Conservation (phyloP, 2,888 invertebrate species). For the Zhuqinia jingwanae region DNA sequence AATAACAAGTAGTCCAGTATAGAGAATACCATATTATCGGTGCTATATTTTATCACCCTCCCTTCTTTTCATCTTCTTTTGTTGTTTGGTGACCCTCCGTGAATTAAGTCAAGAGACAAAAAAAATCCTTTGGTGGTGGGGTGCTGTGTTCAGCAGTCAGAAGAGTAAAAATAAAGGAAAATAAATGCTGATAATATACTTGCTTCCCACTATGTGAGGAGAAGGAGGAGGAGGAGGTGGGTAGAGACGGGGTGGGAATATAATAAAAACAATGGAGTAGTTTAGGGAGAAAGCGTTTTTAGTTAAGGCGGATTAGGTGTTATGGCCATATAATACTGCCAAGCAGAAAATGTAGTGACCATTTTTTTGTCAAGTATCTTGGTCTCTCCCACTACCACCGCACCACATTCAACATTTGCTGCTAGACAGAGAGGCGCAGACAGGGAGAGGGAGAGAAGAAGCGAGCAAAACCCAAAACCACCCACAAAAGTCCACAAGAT, state of each 20-base stretch:
- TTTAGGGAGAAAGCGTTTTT: background rate
- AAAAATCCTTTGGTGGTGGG: too few species aligned
- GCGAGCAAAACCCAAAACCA: conserved; percentile 3
- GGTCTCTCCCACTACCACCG: too few species aligned
- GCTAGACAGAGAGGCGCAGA: too few species aligned
- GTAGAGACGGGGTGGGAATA: too few species aligned
- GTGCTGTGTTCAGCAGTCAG: background rate
- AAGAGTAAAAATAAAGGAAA: background rate
- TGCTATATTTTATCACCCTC: too few species aligned
- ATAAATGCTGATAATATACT: background rate
- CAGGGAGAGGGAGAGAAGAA: too few species aligned
- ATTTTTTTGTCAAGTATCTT: conserved; percentile 13
- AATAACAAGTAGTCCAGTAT: too few species aligned
- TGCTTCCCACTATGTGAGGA: too few species aligned
- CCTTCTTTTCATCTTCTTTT: background rate
- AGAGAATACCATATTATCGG: too few species aligned
- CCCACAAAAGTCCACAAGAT: background rate
- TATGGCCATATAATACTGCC: background rate
- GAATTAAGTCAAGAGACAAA: conserved; percentile 22
- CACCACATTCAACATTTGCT: too few species aligned
- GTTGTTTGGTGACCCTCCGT: too few species aligned
- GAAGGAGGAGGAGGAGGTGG: background rate
- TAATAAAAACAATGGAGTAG: conserved; percentile 15
- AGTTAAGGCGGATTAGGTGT: background rate
- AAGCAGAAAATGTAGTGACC: background rate